Conservation (phyloP, 2,888 invertebrate species). For the Papilio protenor region DNA sequence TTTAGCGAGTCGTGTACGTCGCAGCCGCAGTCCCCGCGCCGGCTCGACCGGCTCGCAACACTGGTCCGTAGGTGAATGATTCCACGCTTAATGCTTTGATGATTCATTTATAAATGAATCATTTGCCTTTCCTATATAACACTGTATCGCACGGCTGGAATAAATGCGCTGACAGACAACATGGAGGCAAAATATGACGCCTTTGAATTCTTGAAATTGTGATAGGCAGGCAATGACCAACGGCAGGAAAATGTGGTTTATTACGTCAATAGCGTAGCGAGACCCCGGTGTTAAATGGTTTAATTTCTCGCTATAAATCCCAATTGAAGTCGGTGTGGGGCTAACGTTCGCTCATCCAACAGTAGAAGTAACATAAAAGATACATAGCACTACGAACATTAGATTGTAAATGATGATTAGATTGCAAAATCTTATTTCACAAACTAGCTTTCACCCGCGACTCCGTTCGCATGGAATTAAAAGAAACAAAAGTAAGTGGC, state of each 20-base stretch:
- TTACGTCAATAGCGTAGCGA: constrained; percentile 19
- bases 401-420: too few relatives aligned
- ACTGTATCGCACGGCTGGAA: constrained; percentile 51
- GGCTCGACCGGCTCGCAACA: constrained; percentile 69
- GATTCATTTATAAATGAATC: constrained; percentile 80
- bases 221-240: constrained; percentile 38
- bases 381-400: not conserved
- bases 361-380: not conserved
- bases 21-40: constrained; percentile 56
- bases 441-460: too few relatives aligned
- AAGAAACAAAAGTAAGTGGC: too few relatives aligned
- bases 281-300: constrained; percentile 38
- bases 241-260: constrained; percentile 18
- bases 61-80: constrained; percentile 73
- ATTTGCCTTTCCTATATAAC: constrained; percentile 67
- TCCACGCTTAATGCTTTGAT: constrained; percentile 72
- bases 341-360: not conserved
- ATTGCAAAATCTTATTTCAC: too few relatives aligned
- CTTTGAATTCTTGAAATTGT: constrained; percentile 65
- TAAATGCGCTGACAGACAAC: constrained; percentile 53
- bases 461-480: too few relatives aligned
- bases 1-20: constrained; percentile 64
- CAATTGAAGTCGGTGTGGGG: constrained; percentile 23
- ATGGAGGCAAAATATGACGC: constrained; percentile 58
- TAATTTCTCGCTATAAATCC: constrained; percentile 39